phyloP scores from a whole-genome alignment of 2,888 invertebrate species.

The Drosophila ezoana region DNA sequence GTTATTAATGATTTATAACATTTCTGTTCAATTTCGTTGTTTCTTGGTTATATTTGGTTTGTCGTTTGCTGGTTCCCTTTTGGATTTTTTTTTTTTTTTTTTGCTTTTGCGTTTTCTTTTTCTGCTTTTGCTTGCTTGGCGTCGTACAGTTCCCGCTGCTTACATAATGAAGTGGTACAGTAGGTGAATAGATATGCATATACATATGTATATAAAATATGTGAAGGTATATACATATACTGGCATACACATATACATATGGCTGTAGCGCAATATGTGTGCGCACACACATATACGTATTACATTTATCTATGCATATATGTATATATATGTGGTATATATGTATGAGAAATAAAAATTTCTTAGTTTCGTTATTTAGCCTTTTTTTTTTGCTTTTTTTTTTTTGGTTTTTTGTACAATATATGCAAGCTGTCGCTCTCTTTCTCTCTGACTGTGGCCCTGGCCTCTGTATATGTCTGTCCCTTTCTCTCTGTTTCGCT shows the following conservation, averaged over 20 bases:
- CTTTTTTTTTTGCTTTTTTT: neutral
- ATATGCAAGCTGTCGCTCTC: conserved; percentile 66
- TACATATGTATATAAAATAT: conserved; percentile 54
- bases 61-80: conserved; percentile 35
- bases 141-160: conserved; percentile 66
- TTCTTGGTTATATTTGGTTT: conserved; percentile 55
- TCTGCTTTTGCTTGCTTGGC: conserved; percentile 57
- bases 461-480: conserved; percentile 75
- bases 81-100: conserved; percentile 33
- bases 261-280: conserved; percentile 41
- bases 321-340: conserved; percentile 35
- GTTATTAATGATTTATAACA: conserved; percentile 73
- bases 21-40: conserved; percentile 65
- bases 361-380: conserved; percentile 19
- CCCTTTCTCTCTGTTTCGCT: conserved; percentile 69
- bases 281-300: conserved; percentile 35
- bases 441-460: conserved; percentile 72
- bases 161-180: conserved; percentile 78
- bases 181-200: conserved; percentile 76
- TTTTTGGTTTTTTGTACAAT: conserved; percentile 38
- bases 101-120: conserved; percentile 40
- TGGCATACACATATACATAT: conserved; percentile 40
- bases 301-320: conserved; percentile 33
- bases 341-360: conserved; percentile 57
- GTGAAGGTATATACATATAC: conserved; percentile 49